Percentiles rank a stretch among this genome's conserved stretches.
Evolutionary conservation across 2,888 invertebrate genomes (phyloP).

Genomic region (Perizoma affinitatum): DNA sequence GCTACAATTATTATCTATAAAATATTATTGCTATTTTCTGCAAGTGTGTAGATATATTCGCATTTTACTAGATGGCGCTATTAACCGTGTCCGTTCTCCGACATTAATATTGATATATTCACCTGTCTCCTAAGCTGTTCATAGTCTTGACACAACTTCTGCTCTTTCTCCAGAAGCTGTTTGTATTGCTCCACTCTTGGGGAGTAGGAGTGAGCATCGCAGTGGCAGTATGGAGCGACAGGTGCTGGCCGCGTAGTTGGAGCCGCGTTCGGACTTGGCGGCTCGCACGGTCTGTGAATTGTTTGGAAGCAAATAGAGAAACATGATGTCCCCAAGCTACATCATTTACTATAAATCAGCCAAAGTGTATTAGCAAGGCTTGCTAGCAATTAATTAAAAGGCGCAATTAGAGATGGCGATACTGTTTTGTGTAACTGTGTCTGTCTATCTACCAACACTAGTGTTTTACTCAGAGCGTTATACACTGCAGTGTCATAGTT

Average conservation of each 20-base stretch:
- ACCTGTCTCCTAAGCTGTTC: slow-evolving; percentile 75
- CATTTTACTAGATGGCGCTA: too few species aligned
- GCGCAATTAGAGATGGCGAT: background rate
- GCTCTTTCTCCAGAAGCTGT: slow-evolving; percentile 85
- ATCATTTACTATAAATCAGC: background rate
- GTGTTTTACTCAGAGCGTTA: too few species aligned
- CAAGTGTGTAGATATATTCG: too few species aligned
- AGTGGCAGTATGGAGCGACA: slow-evolving; percentile 86
- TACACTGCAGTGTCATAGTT: too few species aligned
- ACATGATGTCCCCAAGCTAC: too few species aligned
- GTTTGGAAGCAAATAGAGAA: too few species aligned
- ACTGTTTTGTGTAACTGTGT: too few species aligned
- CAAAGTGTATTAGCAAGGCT: background rate
- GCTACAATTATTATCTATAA: too few species aligned
- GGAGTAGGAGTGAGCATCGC: slow-evolving; percentile 85
- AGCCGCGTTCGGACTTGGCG: slow-evolving; percentile 77
- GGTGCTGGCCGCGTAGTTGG: slow-evolving; percentile 76
- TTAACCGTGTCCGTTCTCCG: too few species aligned
- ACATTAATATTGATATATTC: background rate
- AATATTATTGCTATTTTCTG: too few species aligned
- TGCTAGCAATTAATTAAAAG: background rate
- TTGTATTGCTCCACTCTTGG: slow-evolving; percentile 85
- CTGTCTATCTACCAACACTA: too few species aligned
- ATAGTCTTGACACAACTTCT: slow-evolving; percentile 82
- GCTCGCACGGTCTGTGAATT: slow-evolving; percentile 82